Conservation (phyloP, 1,140 invertebrate genomes). For the Drosophila bocqueti region DNA sequence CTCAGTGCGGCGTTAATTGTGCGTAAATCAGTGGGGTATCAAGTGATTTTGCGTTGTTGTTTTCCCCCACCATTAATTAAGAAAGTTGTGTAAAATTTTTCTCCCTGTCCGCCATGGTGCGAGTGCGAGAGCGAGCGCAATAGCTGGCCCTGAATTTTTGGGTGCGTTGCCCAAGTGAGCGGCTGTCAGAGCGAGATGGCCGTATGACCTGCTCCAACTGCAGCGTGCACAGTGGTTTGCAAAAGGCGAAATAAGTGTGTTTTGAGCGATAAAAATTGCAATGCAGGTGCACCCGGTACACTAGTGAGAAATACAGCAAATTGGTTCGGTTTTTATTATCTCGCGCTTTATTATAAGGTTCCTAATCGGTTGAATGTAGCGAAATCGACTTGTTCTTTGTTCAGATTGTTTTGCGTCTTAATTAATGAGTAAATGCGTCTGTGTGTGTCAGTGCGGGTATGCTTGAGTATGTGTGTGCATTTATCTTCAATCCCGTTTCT, state of each 20-base stretch:
- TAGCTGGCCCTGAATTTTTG: constrained; percentile 71
- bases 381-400: constrained; percentile 35
- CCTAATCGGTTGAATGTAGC: constrained; percentile 3
- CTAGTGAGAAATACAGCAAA: neutral
- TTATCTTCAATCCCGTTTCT: constrained; percentile 74
- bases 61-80: constrained; percentile 67
- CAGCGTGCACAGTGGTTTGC: constrained; percentile 66
- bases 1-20: constrained; percentile 47
- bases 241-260: constrained; percentile 13
- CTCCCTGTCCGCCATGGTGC: constrained; percentile 65
- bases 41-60: constrained; percentile 53
- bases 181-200: constrained; percentile 49
- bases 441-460: constrained; percentile 22
- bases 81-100: constrained; percentile 82
- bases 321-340: constrained; percentile 6
- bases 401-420: constrained; percentile 53
- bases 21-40: constrained; percentile 43
- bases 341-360: neutral
- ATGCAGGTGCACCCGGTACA: constrained; percentile 15
- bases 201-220: constrained; percentile 57
- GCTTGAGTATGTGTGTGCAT: constrained; percentile 32
- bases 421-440: constrained; percentile 17
- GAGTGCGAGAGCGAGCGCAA: constrained; percentile 61
- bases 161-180: constrained; percentile 64
- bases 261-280: constrained; percentile 8